Conservation (phyloP, 2,888 invertebrate genomes). For the Caenorhabditis angaria region DNA sequence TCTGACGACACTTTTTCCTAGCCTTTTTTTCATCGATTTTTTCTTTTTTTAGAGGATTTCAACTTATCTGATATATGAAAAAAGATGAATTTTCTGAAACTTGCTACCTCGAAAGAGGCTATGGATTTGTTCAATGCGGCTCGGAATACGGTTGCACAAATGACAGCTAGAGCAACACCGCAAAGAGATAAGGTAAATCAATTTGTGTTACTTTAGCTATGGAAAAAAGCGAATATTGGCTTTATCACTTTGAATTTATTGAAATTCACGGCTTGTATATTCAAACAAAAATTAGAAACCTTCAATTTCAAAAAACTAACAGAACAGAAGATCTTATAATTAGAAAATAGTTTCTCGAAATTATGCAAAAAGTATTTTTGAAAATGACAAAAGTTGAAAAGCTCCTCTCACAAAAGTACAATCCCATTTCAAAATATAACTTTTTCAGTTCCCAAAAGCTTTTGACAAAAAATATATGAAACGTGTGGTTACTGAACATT, state of each 20-base stretch:
- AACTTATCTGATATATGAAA: neutral
- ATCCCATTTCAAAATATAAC: neutral
- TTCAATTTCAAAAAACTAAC: no score
- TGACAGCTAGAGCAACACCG: neutral
- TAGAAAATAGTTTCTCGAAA: no score
- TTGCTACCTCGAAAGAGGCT: neutral
- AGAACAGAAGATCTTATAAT: no score
- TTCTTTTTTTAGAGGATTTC: neutral
- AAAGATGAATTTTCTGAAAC: slow-evolving; percentile 1
- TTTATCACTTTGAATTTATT: no score
- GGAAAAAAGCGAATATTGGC: neutral
- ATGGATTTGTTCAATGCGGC: neutral
- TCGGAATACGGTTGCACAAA: slow-evolving; percentile 1
- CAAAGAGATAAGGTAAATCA: neutral
- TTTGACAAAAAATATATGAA: neutral
- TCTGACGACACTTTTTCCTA: neutral
- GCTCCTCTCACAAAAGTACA: neutral
- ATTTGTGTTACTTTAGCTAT: neutral
- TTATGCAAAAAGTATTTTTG: no score
- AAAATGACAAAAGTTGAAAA: slow-evolving; percentile 2
- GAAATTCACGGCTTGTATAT: no score
- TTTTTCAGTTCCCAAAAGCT: neutral
- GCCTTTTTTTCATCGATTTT: neutral
- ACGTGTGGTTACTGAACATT: neutral
- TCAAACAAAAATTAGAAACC: no score